Evolutionary conservation across 2,113 vertebrate genomes (phyloP), one percentile per base, ranked within the genome.

Genomic region (Vidua chalybeata): DNA sequence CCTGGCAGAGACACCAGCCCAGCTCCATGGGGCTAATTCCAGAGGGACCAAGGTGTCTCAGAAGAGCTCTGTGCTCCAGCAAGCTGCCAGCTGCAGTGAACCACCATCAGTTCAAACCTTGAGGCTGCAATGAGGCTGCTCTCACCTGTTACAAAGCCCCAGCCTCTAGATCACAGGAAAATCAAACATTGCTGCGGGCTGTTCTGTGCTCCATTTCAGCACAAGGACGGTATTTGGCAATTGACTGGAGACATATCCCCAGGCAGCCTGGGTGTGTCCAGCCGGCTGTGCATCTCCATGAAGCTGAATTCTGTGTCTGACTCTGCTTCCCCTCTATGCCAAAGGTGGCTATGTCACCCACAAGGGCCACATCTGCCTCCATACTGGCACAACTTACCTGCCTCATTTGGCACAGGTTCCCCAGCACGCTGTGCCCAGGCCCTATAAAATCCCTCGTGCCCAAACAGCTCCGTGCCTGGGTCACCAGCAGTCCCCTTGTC

Each of bases 111-210:
- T 24, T 39, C 56, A 16, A 8, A n/a, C 35, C 52, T 14, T 37
- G 48, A 37, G 39, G 68, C 28, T 68, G 72, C 7, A 58, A 41
- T 2, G 37, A 76, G 26, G 46, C 33, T 55, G 43, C 80, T 69
- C 30, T 75, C 51, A 35, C 13, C 33, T 22, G 10, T 11, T 17
- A 21, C 9, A 71, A 33, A 45, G 27, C 27, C 48, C 51, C 45
- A 72, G 35, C 13, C 69, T 15, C 7, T 1, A 9, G 52, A 43
- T 92, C 56, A 39, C 18, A 63, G 41, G 68, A 30, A 72, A 37
- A 68, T 10, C 26, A 48, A 56, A 43, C 9, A 0, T 0, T 3
- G 51, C 12, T 9, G 2, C 2, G 15, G 62, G 52, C 45, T 55
- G 35, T 37, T 43, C 18, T 27, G 59, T 62, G 28, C 39, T 28